Base-by-base conservation (phyloP, 1,140 invertebrate genomes). In the Zaprionus vittiger region DNA sequence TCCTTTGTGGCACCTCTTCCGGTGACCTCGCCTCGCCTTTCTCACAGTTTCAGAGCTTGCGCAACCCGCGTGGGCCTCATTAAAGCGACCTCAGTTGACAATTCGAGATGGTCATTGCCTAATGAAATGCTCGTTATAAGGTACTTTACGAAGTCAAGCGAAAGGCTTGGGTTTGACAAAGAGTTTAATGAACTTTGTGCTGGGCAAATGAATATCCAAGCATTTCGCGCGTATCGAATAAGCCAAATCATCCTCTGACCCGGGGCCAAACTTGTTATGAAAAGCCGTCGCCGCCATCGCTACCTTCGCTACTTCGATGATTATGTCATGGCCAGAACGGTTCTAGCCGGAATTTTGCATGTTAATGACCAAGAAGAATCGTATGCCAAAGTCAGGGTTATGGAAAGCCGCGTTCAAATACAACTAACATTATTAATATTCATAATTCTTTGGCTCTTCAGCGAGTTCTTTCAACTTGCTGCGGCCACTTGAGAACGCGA, bases 181-280 rank as follows among this genome's bases (percentile, higher is more conserved):
- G 73, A 90, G 84, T 89, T 89, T 84, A 83, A 90, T 89, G 84
- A 89, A 90, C 84, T 77, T 81, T 66, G 26, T 54, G 62, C 49
- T 55, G 17, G 60, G 64, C 69, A 68, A 81, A 71, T 73, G 68
- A 63, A 52, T 70, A 78, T 83, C 74, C 38, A 24, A 37, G n/a
- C 44, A 26, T 61, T 67, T 44, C 56, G 38, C 59, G 77, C 74
- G 84, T 81, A 84, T 76, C 57, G 81, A 84, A 81, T 89, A 70
- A 90, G 81, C 55, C 75, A 71, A 84, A 89, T 90, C 84, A 89
- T 89, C 57, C 69, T 67, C 47, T 87, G 77, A 76, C 78, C 86
- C 67, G 57, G 57, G 84, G 84, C 54, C 71, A 84, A 89, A 87
- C 81, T 79, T 79, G 81, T 89, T 89, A 74, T 81, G 68, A 78